These are phyloP conservation scores for Phodopus roborovskii DNA, from an alignment of 2,113 vertebrate genomes.

Conservation along the genomic window DNA sequence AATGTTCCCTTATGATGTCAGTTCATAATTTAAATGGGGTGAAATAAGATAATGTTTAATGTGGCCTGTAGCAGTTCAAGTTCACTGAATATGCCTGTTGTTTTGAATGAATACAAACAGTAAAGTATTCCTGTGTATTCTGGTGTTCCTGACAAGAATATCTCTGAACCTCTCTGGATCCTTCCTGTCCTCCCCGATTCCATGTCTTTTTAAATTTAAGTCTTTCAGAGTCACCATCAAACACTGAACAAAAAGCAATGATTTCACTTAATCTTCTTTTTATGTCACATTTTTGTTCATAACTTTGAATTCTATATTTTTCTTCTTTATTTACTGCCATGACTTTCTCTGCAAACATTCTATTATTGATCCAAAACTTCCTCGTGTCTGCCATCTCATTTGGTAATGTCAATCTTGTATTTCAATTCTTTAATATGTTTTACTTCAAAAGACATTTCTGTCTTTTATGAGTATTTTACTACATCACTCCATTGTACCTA, in stretches of 20 bases:
- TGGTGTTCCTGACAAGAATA: not conserved
- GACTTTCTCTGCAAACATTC: not conserved
- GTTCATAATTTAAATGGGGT: not conserved
- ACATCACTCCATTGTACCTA: not conserved
- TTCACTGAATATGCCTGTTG: not conserved
- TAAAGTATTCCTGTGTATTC: not conserved
- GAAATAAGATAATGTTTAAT: not conserved
- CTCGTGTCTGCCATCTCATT: not conserved
- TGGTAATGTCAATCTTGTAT: not conserved
- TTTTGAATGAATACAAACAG: not conserved
- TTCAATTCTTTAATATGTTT: not conserved
- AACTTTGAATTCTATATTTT: not conserved
- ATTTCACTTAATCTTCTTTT: not conserved
- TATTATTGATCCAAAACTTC: not conserved
- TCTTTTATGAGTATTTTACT: not conserved
- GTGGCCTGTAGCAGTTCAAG: not conserved
- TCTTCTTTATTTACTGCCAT: not conserved
- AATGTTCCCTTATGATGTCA: not conserved
- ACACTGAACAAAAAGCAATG: not conserved
- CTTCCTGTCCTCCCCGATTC: not conserved
- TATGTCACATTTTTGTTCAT: rapidly evolving
- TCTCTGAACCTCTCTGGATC: not conserved
- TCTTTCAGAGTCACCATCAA: not conserved
- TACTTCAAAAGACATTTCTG: not conserved
- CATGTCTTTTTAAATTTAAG: not conserved